Percentiles rank a stretch among this genome's conserved stretches.
Conservation (phyloP, 2,888 invertebrate species). For the Byasa hedistus region DNA sequence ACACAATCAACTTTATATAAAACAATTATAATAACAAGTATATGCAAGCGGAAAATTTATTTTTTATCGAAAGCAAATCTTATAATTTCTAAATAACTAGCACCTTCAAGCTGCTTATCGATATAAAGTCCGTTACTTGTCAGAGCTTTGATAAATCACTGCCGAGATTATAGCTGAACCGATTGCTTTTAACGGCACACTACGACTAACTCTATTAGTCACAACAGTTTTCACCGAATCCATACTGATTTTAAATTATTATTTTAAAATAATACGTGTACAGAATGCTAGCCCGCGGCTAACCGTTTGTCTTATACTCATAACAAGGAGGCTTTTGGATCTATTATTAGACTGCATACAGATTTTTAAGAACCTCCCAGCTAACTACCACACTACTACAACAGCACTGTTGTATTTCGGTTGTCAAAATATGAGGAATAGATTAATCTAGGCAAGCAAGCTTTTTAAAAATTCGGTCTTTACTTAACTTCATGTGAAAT, state of each 20-base stretch:
- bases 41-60: slow-evolving; percentile 25
- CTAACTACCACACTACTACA: too few species aligned
- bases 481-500: too few species aligned
- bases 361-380: too few species aligned
- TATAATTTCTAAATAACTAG: slow-evolving; percentile 17
- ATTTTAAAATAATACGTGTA: too few species aligned
- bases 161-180: slow-evolving; percentile 10
- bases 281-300: too few species aligned
- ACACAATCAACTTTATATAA: not conserved
- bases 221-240: slow-evolving; percentile 47
- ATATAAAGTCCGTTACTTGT: slow-evolving; percentile 32
- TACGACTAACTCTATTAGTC: slow-evolving; percentile 38
- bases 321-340: not conserved
- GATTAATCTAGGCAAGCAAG: too few species aligned
- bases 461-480: too few species aligned
- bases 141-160: slow-evolving; percentile 24
- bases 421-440: too few species aligned
- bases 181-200: slow-evolving; percentile 8
- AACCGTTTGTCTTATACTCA: not conserved
- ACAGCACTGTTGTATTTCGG: too few species aligned
- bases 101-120: slow-evolving; percentile 13
- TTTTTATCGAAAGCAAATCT: slow-evolving; percentile 27
- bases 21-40: not conserved
- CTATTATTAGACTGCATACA: too few species aligned
- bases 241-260: not conserved